These are phyloP conservation scores for Melieria picta DNA, from an alignment of 2,888 invertebrate species.

Conservation along the genomic window DNA sequence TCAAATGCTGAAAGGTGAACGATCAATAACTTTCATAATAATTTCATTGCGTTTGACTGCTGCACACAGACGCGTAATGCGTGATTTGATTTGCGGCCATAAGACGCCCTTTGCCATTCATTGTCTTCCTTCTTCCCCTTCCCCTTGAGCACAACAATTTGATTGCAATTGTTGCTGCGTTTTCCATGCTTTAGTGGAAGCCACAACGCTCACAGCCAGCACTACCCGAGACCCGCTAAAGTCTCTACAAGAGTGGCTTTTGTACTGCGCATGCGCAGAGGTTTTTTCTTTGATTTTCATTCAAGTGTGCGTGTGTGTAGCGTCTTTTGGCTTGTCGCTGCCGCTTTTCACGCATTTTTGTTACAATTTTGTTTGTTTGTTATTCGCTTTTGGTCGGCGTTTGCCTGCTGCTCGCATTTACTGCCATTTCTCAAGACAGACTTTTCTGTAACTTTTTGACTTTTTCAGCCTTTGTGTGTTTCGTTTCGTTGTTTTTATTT, in stretches of 20 bases:
- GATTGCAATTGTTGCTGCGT: too few species aligned
- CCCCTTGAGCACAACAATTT: too few species aligned
- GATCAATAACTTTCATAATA: constrained; percentile 10
- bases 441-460: too few species aligned
- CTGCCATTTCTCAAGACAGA: too few species aligned
- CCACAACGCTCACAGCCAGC: too few species aligned
- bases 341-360: constrained; percentile 4
- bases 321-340: background rate
- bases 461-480: too few species aligned
- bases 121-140: too few species aligned
- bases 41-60: background rate
- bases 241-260: background rate
- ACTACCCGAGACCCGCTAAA: too few species aligned
- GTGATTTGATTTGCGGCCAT: too few species aligned
- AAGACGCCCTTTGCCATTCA: too few species aligned
- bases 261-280: background rate
- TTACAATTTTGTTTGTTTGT: background rate
- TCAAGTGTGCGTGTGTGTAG: background rate
- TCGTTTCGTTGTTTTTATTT: constrained; percentile 5
- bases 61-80: too few species aligned
- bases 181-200: too few species aligned
- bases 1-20: constrained; percentile 16
- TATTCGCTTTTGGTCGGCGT: background rate
- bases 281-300: background rate
- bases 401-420: background rate